Conservation (phyloP, 1,140 invertebrate genomes). For the Drosophila rufa region DNA sequence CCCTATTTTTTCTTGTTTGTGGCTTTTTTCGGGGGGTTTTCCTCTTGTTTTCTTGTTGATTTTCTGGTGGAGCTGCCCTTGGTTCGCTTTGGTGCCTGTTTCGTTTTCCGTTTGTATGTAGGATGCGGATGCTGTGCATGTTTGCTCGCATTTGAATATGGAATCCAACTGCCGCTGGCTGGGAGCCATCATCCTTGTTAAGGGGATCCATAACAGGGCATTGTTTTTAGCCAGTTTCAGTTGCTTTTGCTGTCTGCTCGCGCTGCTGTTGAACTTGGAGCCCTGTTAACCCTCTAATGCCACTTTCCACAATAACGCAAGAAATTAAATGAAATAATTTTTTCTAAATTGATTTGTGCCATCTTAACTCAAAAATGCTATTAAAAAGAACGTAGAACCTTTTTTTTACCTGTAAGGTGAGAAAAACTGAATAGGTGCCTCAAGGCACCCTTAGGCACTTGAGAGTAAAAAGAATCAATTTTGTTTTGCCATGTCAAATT, state of each 20-base stretch:
- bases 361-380: too few species aligned
- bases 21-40: slow-evolving; percentile 29
- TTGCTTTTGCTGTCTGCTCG: slow-evolving; percentile 18
- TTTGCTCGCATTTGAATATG: slow-evolving; percentile 80
- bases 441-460: too few species aligned
- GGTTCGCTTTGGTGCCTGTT: slow-evolving; percentile 46
- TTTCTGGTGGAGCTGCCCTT: slow-evolving; percentile 54
- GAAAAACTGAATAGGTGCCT: too few species aligned
- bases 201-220: slow-evolving; percentile 57
- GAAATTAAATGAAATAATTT: too few species aligned
- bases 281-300: too few species aligned
- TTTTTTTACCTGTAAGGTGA: too few species aligned
- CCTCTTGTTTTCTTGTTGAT: slow-evolving; percentile 54
- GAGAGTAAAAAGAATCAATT: too few species aligned
- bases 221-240: slow-evolving; percentile 56
- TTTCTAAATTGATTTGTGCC: too few species aligned
- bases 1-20: slow-evolving; percentile 7
- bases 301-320: too few species aligned
- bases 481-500: too few species aligned
- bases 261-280: slow-evolving; percentile 45
- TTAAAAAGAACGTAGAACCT: too few species aligned
- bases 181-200: slow-evolving; percentile 74
- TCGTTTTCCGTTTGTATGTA: slow-evolving; percentile 36
- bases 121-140: slow-evolving; percentile 63
- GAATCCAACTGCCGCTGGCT: slow-evolving; percentile 45